phyloP scores from a whole-genome alignment of 2,888 invertebrate species.

The Zygaena filipendulae region DNA sequence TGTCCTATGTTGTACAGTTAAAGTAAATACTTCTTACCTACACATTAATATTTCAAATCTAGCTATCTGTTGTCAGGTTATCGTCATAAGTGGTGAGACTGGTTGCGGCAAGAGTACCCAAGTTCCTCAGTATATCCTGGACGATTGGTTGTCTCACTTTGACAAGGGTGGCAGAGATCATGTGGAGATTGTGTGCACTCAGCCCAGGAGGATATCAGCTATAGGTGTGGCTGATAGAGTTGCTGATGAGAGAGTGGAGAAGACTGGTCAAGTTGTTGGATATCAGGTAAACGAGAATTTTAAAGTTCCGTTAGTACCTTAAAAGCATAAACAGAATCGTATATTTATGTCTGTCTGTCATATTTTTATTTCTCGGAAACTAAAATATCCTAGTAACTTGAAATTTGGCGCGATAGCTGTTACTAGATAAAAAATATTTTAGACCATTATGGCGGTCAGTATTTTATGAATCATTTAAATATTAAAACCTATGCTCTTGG shows the following conservation, averaged over 20 bases:
- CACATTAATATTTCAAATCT: slow-evolving; percentile 1
- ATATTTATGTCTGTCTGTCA: slow-evolving; percentile 1
- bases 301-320: slow-evolving; percentile 1
- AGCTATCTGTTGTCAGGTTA: slow-evolving; percentile 40
- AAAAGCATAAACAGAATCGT: background rate
- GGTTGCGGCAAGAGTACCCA: slow-evolving; percentile 89
- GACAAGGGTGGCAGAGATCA: slow-evolving; percentile 66
- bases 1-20: too few species aligned
- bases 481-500: too few species aligned
- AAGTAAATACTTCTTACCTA: too few species aligned
- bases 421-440: too few species aligned
- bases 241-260: slow-evolving; percentile 85
- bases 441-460: too few species aligned
- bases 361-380: too few species aligned
- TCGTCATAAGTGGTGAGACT: slow-evolving; percentile 85
- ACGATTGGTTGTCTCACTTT: slow-evolving; percentile 79
- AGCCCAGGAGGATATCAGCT: slow-evolving; percentile 91
- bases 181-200: slow-evolving; percentile 90
- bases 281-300: slow-evolving; percentile 70
- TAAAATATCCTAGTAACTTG: too few species aligned
- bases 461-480: too few species aligned
- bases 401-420: too few species aligned
- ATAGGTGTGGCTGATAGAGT: slow-evolving; percentile 94
- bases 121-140: slow-evolving; percentile 94
- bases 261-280: slow-evolving; percentile 78